Conservation (phyloP, 1,140 invertebrate species). For the Eriosoma lanigerum region DNA sequence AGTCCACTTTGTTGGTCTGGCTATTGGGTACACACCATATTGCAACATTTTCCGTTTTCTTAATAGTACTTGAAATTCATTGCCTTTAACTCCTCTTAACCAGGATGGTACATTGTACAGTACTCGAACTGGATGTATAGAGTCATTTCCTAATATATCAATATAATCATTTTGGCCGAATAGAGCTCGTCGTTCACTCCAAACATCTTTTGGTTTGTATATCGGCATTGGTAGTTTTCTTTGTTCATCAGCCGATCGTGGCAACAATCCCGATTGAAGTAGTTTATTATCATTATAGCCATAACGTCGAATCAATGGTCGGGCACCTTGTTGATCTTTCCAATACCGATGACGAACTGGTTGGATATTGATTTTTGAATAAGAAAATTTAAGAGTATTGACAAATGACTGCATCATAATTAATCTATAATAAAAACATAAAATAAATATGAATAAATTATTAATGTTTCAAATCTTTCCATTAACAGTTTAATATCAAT, state of each 20-base stretch:
- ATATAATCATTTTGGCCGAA: slow-evolving; percentile 98
- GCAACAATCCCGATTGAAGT: slow-evolving; percentile 68
- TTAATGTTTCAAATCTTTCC: too few species aligned
- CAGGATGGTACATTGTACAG: slow-evolving; percentile 81
- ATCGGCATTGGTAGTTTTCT: slow-evolving; percentile 66
- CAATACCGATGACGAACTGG: slow-evolving; percentile 66
- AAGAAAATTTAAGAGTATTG: slow-evolving; percentile 22
- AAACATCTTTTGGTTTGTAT: slow-evolving; percentile 72
- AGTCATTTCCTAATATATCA: slow-evolving; percentile 84
- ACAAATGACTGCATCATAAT: slow-evolving; percentile 13
- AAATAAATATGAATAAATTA: too few species aligned
- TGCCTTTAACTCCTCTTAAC: slow-evolving; percentile 83
- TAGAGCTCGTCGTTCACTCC: slow-evolving; percentile 74
- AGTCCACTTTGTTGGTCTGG: slow-evolving; percentile 74
- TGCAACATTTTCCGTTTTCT: slow-evolving; percentile 71
- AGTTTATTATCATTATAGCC: slow-evolving; percentile 70
- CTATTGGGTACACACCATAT: slow-evolving; percentile 63
- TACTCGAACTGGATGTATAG: slow-evolving; percentile 77
- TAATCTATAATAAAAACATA: slow-evolving; percentile 13
- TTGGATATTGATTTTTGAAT: slow-evolving; percentile 51
- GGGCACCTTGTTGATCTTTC: slow-evolving; percentile 66
- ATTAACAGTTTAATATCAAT: too few species aligned
- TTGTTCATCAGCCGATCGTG: slow-evolving; percentile 62
- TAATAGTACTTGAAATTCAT: slow-evolving; percentile 80
- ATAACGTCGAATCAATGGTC: slow-evolving; percentile 66